Conservation (phyloP, 2,888 invertebrate species). For the Amphipyra berbera region DNA sequence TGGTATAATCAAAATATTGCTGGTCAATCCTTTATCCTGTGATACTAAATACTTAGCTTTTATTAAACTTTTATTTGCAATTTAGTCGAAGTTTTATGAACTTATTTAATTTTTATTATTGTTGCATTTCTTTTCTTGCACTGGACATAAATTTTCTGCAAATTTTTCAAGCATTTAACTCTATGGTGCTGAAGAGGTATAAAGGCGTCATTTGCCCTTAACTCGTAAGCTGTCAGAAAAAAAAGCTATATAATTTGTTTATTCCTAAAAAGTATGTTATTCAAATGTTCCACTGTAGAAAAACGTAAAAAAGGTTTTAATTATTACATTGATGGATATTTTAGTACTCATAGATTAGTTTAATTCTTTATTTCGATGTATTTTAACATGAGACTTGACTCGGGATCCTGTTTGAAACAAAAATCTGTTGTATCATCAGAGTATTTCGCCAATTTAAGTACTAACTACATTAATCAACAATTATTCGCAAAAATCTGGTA, state of each 20-base stretch:
- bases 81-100: slow-evolving; percentile 5
- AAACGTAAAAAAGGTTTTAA: no score
- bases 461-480: no score
- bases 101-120: slow-evolving; percentile 20
- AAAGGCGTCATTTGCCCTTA: background rate
- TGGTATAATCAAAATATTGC: background rate
- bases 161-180: slow-evolving; percentile 1
- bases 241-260: background rate
- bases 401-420: no score
- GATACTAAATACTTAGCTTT: slow-evolving; percentile 38
- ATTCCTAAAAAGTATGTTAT: background rate
- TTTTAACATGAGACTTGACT: no score
- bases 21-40: slow-evolving; percentile 47
- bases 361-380: no score
- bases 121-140: slow-evolving; percentile 30
- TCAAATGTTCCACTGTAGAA: background rate
- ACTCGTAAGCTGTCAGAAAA: background rate
- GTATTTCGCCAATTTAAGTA: no score
- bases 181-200: background rate
- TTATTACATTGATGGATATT: no score
- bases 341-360: no score
- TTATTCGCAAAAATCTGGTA: no score
- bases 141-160: background rate
- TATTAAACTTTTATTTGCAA: slow-evolving; percentile 21
- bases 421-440: no score